These are phyloP conservation scores for Thunnus thynnus DNA, from an alignment of 2,113 vertebrate genomes.

Conservation along the genomic window DNA sequence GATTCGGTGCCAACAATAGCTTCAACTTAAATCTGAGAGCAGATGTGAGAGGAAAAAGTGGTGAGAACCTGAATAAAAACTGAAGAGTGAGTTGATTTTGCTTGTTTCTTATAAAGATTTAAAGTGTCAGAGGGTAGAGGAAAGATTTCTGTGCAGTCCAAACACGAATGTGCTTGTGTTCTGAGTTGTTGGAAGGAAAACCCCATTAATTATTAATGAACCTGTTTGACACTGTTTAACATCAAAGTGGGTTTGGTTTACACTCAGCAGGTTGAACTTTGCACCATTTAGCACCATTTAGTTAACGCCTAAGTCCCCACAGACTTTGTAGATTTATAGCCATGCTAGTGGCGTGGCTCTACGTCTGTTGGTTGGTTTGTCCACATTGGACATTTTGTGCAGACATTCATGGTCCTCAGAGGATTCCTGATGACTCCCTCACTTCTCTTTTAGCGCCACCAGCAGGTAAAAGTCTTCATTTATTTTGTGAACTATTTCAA, in stretches of 20 bases:
- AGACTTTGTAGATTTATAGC: not conserved
- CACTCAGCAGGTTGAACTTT: conserved; percentile 26
- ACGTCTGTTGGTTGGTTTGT: too few species aligned
- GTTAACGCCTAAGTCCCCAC: conserved; percentile 11
- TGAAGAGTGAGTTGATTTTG: not conserved
- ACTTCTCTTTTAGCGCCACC: too few species aligned
- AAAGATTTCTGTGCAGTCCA: conserved; percentile 8
- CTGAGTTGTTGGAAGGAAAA: conserved; percentile 40
- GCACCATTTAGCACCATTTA: conserved; percentile 56
- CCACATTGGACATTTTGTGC: too few species aligned
- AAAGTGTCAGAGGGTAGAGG: conserved; percentile 1
- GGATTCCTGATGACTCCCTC: too few species aligned
- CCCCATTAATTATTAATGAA: conserved; percentile 63
- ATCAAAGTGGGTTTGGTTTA: conserved; percentile 61
- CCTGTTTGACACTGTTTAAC: conserved; percentile 58
- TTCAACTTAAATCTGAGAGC: not conserved
- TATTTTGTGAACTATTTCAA: too few species aligned
- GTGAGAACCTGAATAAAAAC: not conserved
- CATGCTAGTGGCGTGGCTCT: too few species aligned
- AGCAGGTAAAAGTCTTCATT: too few species aligned
- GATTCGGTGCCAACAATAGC: conserved; percentile 7
- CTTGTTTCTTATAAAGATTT: not conserved
- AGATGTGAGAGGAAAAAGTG: not conserved
- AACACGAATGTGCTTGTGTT: not conserved
- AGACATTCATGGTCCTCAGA: too few species aligned